phyloP scores from a whole-genome alignment of 2,797 vertebrate genomes.

The Cossypha polioptera region DNA sequence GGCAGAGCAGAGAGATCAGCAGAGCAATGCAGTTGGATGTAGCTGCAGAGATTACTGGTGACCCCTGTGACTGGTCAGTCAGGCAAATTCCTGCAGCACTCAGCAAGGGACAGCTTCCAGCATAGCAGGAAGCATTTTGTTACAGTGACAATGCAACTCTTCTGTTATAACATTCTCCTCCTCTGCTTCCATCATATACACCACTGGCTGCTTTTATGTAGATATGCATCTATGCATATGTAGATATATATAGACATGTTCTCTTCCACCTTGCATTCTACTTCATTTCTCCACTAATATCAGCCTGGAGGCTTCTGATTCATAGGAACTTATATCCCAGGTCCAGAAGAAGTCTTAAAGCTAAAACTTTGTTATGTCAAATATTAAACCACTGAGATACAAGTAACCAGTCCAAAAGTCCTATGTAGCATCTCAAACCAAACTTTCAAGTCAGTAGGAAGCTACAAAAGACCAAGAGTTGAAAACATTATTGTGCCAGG shows the following conservation, averaged over 20 bases:
- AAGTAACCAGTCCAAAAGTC: background rate
- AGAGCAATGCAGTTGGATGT: background rate
- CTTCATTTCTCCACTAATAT: background rate
- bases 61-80: background rate
- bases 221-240: fast-evolving
- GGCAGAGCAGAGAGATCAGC: background rate
- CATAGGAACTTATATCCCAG: background rate
- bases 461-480: background rate
- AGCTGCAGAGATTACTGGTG: background rate
- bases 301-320: background rate
- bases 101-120: background rate
- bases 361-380: background rate
- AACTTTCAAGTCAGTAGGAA: background rate
- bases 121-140: background rate
- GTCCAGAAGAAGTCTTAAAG: background rate
- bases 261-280: background rate
- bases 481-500: background rate
- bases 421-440: background rate
- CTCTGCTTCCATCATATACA: background rate
- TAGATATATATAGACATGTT: background rate
- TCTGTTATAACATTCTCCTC: background rate
- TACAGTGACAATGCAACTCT: background rate
- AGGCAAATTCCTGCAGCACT: background rate
- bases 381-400: background rate
- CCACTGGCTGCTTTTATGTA: background rate